These are phyloP conservation scores for Notamacropus eugenii DNA, from an alignment of 2,797 vertebrate species.

Conservation along the genomic window DNA sequence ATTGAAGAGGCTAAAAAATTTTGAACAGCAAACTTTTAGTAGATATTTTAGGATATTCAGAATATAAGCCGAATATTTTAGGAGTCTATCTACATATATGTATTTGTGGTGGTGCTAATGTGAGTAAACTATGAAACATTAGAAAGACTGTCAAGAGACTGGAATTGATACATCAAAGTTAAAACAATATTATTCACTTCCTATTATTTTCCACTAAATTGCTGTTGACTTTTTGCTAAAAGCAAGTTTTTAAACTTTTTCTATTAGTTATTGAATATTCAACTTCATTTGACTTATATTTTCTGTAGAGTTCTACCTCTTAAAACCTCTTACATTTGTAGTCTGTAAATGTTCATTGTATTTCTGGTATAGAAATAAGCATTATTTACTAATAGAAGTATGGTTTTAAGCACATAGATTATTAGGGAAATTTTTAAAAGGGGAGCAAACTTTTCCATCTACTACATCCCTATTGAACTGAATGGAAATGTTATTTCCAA, in stretches of 20 bases:
- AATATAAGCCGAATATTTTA: conserved; percentile 1
- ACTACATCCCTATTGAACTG: not conserved
- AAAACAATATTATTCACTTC: not conserved
- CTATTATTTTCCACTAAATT: not conserved
- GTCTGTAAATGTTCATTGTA: conserved; percentile 5
- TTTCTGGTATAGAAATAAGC: not conserved
- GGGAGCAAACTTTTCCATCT: not conserved
- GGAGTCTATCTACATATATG: not conserved
- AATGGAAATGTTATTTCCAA: conserved; percentile 19
- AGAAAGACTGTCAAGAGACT: not conserved
- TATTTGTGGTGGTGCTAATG: conserved; percentile 47
- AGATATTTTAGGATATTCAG: too few relatives aligned
- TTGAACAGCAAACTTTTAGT: not conserved
- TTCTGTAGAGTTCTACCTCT: not conserved
- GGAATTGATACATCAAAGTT: not conserved
- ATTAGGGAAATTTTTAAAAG: not conserved
- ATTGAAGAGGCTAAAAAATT: not conserved
- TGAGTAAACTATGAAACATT: not conserved
- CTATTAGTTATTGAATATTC: not conserved
- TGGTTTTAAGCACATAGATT: not conserved
- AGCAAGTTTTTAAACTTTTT: not conserved
- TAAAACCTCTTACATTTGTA: conserved; percentile 30
- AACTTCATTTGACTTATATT: not conserved
- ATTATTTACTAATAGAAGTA: not conserved
- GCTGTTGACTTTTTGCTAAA: not conserved